phyloP scores from a whole-genome alignment of 2,888 invertebrate genomes.

The Nephrotoma guestfalica region DNA sequence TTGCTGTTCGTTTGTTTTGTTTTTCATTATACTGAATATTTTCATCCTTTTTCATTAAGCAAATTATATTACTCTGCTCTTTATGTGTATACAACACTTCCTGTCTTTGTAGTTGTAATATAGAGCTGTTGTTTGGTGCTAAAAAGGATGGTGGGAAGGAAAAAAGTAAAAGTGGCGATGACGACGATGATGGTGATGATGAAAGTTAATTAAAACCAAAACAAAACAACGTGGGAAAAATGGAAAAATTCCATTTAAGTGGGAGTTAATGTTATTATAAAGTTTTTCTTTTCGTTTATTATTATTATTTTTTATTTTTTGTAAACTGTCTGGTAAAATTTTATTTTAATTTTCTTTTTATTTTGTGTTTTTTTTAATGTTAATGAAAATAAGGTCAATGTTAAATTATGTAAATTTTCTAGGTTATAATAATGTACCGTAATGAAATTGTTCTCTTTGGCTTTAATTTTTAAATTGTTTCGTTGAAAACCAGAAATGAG shows the following conservation, averaged over 20 bases:
- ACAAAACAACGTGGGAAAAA: neutral
- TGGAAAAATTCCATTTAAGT: neutral
- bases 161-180: neutral
- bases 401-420: neutral
- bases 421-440: neutral
- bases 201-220: neutral
- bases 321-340: neutral
- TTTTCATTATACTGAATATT: neutral
- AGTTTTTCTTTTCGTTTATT: neutral
- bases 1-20: neutral
- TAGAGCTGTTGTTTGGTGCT: neutral
- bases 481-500: neutral
- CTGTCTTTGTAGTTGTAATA: neutral
- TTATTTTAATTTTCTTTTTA: neutral
- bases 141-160: neutral
- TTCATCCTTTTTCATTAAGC: neutral
- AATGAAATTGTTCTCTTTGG: neutral
- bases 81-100: neutral
- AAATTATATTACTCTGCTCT: neutral
- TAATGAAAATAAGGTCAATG: neutral
- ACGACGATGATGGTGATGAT: neutral
- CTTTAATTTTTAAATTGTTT: neutral
- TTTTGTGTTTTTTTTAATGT: neutral
- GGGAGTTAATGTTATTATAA: neutral
- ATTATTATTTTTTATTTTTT: neutral